phyloP scores from a whole-genome alignment of 30 jellyfish, hydroid and myxozoan genomes.

The Aurelia sp. region DNA sequence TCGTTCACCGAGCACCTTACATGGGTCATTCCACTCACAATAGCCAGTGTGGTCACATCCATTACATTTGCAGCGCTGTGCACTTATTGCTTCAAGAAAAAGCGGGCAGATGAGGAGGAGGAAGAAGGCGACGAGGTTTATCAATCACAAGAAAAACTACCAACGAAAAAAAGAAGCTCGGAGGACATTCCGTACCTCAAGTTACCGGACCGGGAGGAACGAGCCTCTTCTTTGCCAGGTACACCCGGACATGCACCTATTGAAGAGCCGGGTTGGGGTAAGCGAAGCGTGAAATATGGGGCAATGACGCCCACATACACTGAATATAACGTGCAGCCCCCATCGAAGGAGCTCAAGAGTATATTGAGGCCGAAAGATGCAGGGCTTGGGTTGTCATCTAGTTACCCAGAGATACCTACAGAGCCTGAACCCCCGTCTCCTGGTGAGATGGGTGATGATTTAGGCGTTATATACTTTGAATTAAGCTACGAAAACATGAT shows the following conservation, averaged over 20 bases:
- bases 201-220: slow-evolving; percentile 14
- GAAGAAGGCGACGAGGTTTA: slow-evolving; percentile 20
- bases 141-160: slow-evolving; percentile 2
- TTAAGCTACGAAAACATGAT: slow-evolving; percentile 64
- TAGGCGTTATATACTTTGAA: slow-evolving; percentile 75
- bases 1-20: slow-evolving; percentile 18
- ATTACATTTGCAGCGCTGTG: slow-evolving; percentile 56
- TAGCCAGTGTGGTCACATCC: slow-evolving; percentile 49
- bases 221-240: slow-evolving; percentile 10
- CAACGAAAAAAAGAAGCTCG: slow-evolving; percentile 4
- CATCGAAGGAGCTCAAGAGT: slow-evolving; percentile 33
- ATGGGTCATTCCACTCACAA: slow-evolving; percentile 53
- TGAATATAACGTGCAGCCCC: slow-evolving; percentile 59
- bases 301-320: slow-evolving; percentile 33
- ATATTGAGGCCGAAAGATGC: slow-evolving; percentile 16
- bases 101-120: slow-evolving; percentile 59
- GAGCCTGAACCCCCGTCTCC: slow-evolving; percentile 84
- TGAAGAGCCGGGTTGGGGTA: slow-evolving; percentile 44
- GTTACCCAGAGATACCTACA: slow-evolving; percentile 24
- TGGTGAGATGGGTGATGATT: slow-evolving; percentile 71
- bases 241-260: slow-evolving; percentile 38
- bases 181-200: slow-evolving; percentile 33
- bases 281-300: slow-evolving; percentile 19
- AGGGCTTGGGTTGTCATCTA: background rate
- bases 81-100: slow-evolving; percentile 79